Conservation (phyloP, 2,888 invertebrate genomes). For the Unio pictorum region DNA sequence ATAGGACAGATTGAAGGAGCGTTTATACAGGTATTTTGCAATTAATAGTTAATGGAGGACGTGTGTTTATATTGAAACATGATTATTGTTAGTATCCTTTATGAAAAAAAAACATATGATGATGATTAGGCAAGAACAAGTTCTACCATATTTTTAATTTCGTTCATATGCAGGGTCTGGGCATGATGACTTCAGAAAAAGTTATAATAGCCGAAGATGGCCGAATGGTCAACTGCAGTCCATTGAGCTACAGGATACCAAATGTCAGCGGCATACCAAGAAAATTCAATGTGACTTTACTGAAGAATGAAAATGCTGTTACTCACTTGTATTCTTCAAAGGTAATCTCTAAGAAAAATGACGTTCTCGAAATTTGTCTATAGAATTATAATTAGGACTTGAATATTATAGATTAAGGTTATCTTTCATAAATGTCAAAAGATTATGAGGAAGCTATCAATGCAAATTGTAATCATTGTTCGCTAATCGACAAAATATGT, state of each 20-base stretch:
- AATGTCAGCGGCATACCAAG: constrained; percentile 91
- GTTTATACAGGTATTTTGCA: no score
- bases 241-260: constrained; percentile 94
- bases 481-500: no score
- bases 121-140: no score
- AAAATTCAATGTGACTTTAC: constrained; percentile 90
- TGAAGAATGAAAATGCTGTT: constrained; percentile 90
- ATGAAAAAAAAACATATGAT: no score
- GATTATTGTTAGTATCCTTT: no score
- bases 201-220: constrained; percentile 74
- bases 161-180: constrained; percentile 23
- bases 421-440: no score
- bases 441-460: no score
- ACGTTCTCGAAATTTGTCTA: no score
- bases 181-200: constrained; percentile 30
- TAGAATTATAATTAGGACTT: background rate
- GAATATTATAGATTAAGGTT: background rate
- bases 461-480: no score
- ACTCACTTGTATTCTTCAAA: constrained; percentile 95
- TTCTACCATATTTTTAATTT: no score
- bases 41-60: no score
- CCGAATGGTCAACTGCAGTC: constrained; percentile 85
- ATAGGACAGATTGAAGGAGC: constrained; percentile 64
- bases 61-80: no score
- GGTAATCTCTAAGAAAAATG: constrained; percentile 75